Base-by-base conservation (phyloP, 1,140 invertebrate genomes). In the Ceratina calcarata region DNA sequence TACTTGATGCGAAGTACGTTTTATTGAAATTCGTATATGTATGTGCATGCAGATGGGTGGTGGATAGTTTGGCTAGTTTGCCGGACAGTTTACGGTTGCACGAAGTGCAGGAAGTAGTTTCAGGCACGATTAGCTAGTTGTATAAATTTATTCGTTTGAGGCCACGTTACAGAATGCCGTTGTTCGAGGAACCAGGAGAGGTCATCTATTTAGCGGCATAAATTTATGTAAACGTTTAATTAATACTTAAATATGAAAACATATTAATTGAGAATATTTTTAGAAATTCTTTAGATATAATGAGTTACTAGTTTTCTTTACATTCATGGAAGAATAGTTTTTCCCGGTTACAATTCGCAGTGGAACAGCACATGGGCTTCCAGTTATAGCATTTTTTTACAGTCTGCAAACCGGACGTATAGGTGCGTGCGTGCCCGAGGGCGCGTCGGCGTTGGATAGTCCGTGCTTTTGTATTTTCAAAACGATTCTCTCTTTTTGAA, bases 71-170 rank as follows among this genome's bases (percentile, higher is more conserved):
- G 45, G 45, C 10, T 68, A 53, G 45, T 51, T 68, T 24, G 15
- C 1, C 18, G 45, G 45, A 24, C n/a, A 51, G 20, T 68, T 68
- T 24, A 18, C n/a, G 22, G 20, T 8, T 6, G 10, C 15, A 13
- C 22, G 22, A 51, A 68, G 15, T 13, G 66, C 8, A 18, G 15
- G 0, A 2, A 4, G 16, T 18, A 68, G 45, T 51, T 68, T 12
- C 66, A 12, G 8, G 66, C 66, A 24, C 13, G 20, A 51, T 68
- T 68, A 68, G 16, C 45, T 68, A 22, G 37, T 49, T 49, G 65
- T 49, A 49, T 18, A 22, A 68, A 53, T 24, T 68, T 51, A 16
- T 53, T 51, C 20, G 15, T 18, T 24, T 18, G 37, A 27, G 24
- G 66, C 24, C 24, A 24, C 20, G 37, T 45, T 45, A 6, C 10